Conservation (phyloP, 2,888 invertebrate genomes). For the Trichogramma evanescens region DNA sequence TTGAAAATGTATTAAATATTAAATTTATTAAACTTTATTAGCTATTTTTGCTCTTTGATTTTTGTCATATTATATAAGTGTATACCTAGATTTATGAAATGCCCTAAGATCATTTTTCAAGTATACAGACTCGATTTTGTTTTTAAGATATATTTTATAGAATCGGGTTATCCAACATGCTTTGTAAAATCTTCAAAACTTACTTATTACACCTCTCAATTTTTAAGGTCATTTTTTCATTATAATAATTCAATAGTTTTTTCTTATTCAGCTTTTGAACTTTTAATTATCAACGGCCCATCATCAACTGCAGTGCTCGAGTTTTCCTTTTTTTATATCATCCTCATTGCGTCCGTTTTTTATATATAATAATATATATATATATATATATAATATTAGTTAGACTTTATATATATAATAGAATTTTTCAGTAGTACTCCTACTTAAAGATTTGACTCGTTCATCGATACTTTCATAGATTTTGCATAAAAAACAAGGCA, state of each 20-base stretch:
- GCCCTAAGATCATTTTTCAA: slow-evolving; percentile 34
- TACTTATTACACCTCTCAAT: slow-evolving; percentile 30
- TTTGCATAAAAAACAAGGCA: slow-evolving; percentile 47
- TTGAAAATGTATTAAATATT: slow-evolving; percentile 20
- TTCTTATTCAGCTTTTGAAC: slow-evolving; percentile 34
- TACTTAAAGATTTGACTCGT: slow-evolving; percentile 35
- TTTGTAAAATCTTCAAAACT: slow-evolving; percentile 41
- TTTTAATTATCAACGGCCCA: slow-evolving; percentile 32
- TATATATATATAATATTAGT: slow-evolving; percentile 27
- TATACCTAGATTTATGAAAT: slow-evolving; percentile 33
- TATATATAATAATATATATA: slow-evolving; percentile 20
- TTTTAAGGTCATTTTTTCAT: slow-evolving; percentile 24
- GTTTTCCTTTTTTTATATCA: slow-evolving; percentile 26
- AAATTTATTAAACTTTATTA: slow-evolving; percentile 25
- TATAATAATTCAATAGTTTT: slow-evolving; percentile 24
- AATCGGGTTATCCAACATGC: slow-evolving; percentile 27
- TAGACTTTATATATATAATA: slow-evolving; percentile 26
- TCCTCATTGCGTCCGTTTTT: not conserved
- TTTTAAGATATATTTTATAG: slow-evolving; percentile 24
- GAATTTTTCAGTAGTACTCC: slow-evolving; percentile 30
- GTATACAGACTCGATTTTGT: slow-evolving; percentile 32
- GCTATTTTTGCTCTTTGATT: slow-evolving; percentile 21
- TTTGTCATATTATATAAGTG: slow-evolving; percentile 21
- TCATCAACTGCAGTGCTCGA: slow-evolving; percentile 23
- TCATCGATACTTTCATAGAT: slow-evolving; percentile 43